Evolutionary conservation across 2,113 vertebrate species (phyloP), one percentile per base, ranked within the genome.

Genomic region (Pelmatolapia mariae): DNA sequence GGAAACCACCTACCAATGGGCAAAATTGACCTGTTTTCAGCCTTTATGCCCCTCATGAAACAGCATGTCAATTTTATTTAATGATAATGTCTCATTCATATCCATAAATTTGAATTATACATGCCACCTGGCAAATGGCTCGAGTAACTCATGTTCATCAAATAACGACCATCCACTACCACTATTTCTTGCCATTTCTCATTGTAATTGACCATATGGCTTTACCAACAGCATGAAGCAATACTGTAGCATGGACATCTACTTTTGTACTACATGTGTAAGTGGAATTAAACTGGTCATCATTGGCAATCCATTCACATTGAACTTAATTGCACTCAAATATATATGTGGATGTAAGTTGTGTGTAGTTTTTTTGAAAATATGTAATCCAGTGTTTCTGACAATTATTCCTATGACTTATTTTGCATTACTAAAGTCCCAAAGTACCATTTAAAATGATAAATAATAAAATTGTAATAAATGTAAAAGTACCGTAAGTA

Each of bases 1-100:
- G 36, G 12, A 40, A 71, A 43, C 63, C 63, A 68, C 19, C 8
- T 68, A 68, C 0, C 11, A 40, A 66, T 0, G 19, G 7, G 3
- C 11, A 22, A 68, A 1, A 40, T 0, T 40, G 19, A 68, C 63
- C n/a, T 1, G 7, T 24, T 68, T 40, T 40, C 8, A 40, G 0
- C 33, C 11, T 68, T 43, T 71, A 6, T 43, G 36, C n/a, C 0
- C 3, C 1, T 71, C 3, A 71, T 24, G 63, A 71, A 71, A 33
- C 5, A 43, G n/a, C 63, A 40, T 24, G 12, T 71, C 8, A 71
- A 2, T 71, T 43, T 6, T 13, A 16, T 71, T 71, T 71, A 24
- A 24, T 40, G 12, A 24, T 71, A 71, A 71, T 15, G 7, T 43
- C 12, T 24, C 36, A 71, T 71, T 71, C 8, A 10, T 15, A 71